These are phyloP conservation scores for Trachymyrmex septentrionalis DNA, from an alignment of 1,140 invertebrate genomes.

Conservation along the genomic window DNA sequence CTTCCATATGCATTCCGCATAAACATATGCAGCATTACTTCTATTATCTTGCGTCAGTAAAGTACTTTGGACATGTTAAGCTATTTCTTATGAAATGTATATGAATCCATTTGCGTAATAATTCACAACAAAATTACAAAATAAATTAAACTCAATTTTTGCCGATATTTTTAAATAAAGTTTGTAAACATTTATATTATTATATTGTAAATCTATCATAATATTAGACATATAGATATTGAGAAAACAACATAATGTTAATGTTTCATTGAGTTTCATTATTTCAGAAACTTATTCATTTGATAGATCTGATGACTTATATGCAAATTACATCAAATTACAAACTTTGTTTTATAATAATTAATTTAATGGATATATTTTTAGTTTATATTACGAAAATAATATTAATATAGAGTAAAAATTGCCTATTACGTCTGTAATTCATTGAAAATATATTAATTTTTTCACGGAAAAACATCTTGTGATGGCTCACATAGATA, in stretches of 20 bases:
- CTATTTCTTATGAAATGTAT: conserved; percentile 12
- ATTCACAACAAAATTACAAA: neutral
- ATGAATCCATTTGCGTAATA: conserved; percentile 12
- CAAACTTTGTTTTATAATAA: neutral
- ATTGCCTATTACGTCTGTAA: too few relatives aligned
- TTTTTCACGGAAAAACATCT: too few relatives aligned
- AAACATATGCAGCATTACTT: conserved; percentile 45
- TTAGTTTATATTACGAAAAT: neutral
- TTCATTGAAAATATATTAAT: too few relatives aligned
- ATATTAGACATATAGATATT: neutral
- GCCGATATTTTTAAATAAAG: conserved; percentile 5
- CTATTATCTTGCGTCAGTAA: conserved; percentile 20
- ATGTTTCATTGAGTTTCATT: neutral
- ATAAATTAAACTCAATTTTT: neutral
- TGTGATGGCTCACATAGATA: too few relatives aligned
- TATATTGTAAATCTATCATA: neutral
- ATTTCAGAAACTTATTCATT: neutral
- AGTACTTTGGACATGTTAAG: conserved; percentile 8
- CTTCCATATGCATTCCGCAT: conserved; percentile 41
- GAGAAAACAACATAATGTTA: neutral
- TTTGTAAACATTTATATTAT: neutral
- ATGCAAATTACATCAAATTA: neutral
- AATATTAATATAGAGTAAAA: too few relatives aligned
- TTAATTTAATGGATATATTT: conserved; percentile 3
- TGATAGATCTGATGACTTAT: neutral